phyloP scores from a whole-genome alignment of 92 coral and sea anemone genomes.

The Chrysogorgia sp. region DNA sequence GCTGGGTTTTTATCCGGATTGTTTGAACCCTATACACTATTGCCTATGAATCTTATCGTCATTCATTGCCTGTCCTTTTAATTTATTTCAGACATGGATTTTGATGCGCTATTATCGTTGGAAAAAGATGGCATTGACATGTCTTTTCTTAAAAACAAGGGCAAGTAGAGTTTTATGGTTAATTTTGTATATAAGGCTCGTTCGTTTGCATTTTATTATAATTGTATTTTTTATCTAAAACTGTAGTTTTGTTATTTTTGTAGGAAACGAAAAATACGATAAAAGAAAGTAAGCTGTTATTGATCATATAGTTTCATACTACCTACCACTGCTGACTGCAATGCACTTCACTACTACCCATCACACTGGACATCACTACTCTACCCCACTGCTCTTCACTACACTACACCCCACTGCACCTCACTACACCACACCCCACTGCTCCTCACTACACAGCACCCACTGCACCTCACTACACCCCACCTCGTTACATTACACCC shows the following conservation, averaged over 20 bases:
- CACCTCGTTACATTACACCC: neutral
- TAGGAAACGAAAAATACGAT: constrained; percentile 29
- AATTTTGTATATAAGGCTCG: no score
- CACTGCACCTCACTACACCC: neutral
- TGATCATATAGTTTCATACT: neutral
- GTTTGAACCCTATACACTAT: no score
- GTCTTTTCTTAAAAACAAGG: constrained; percentile 73
- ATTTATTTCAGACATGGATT: constrained; percentile 49
- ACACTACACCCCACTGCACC: neutral
- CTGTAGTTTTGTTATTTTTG: neutral
- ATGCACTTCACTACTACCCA: neutral
- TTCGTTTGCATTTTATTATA: neutral
- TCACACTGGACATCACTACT: neutral
- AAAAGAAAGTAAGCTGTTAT: constrained; percentile 6
- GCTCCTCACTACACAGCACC: neutral
- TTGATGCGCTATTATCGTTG: constrained; percentile 76
- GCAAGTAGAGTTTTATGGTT: constrained; percentile 26
- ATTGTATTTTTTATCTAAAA: neutral
- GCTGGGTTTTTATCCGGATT: no score
- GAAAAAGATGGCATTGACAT: constrained; percentile 91
- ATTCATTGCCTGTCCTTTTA: neutral
- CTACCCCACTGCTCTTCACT: neutral
- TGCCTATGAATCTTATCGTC: neutral
- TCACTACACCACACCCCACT: neutral
- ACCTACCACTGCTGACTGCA: neutral